Conservation (phyloP, 1,140 invertebrate genomes). For the Nylanderia fulva region DNA sequence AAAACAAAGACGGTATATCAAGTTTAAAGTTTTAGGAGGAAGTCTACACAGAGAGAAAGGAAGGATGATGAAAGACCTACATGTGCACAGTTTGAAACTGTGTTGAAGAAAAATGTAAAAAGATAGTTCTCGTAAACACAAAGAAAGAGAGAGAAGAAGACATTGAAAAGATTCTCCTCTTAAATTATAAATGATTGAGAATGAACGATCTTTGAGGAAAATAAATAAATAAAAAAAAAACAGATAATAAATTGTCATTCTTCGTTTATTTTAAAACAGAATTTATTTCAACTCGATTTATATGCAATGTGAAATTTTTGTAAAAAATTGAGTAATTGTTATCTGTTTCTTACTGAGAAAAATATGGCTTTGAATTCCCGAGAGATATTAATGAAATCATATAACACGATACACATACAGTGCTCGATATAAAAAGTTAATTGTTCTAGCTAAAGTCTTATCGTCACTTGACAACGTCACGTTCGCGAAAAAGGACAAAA, state of each 20-base stretch:
- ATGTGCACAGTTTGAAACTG: background rate
- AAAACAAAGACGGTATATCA: background rate
- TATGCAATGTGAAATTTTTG: background rate
- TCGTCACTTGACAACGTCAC: constrained; percentile 29
- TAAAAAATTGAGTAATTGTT: background rate
- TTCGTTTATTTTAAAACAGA: background rate
- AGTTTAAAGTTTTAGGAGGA: background rate
- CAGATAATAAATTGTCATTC: background rate
- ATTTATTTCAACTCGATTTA: background rate
- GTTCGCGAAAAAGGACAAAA: constrained; percentile 20
- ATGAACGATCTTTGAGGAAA: background rate
- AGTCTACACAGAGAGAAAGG: background rate
- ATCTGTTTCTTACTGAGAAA: background rate
- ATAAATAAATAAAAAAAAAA: background rate
- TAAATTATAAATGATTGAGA: background rate
- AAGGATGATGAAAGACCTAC: background rate
- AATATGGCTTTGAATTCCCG: background rate
- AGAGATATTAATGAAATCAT: background rate
- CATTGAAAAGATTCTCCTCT: background rate
- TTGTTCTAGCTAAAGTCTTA: constrained; percentile 22
- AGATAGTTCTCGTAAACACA: background rate
- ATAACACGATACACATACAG: background rate
- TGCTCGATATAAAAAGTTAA: constrained; percentile 24
- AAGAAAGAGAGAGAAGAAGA: background rate
- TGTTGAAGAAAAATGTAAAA: background rate